Evolutionary conservation across 2,113 vertebrate species (phyloP).

Genomic region (Platichthys flesus): DNA sequence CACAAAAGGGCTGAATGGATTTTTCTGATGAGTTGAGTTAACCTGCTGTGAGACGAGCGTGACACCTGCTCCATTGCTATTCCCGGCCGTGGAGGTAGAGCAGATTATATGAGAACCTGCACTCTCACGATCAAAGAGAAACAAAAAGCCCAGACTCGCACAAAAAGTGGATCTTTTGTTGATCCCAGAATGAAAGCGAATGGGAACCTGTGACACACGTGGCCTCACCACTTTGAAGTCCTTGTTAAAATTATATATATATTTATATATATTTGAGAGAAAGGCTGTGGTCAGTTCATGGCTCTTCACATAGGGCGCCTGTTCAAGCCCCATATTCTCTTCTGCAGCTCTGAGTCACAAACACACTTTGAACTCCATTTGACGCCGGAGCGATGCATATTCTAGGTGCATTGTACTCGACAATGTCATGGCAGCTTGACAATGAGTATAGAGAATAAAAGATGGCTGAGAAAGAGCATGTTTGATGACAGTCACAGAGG

Average conservation of each 20-base stretch:
- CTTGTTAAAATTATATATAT: constrained; percentile 11
- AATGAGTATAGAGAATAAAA: constrained; percentile 47
- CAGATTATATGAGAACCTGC: constrained; percentile 49
- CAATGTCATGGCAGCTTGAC: constrained; percentile 53
- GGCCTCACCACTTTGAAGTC: constrained; percentile 13
- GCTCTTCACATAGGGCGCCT: not conserved
- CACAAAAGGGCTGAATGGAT: constrained; percentile 69
- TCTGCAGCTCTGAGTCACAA: constrained; percentile 34
- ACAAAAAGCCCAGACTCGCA: not conserved
- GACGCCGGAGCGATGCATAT: constrained; percentile 52
- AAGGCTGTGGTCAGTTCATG: constrained; percentile 31
- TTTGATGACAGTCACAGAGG: constrained; percentile 58
- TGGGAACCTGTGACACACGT: not conserved
- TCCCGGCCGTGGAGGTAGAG: constrained; percentile 22
- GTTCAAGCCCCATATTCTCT: not conserved
- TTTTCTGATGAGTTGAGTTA: constrained; percentile 68
- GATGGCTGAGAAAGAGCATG: constrained; percentile 61
- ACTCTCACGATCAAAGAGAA: constrained; percentile 51
- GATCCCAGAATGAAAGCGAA: constrained; percentile 34
- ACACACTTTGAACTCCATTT: constrained; percentile 45
- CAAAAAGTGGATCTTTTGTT: constrained; percentile 26
- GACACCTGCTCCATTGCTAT: constrained; percentile 51
- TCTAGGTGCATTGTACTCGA: constrained; percentile 46
- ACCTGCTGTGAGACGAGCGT: constrained; percentile 47
- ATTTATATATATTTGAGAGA: constrained; percentile 3